Base-by-base conservation (phyloP, 2,888 invertebrate genomes). In the Lomographa bimaculata region DNA sequence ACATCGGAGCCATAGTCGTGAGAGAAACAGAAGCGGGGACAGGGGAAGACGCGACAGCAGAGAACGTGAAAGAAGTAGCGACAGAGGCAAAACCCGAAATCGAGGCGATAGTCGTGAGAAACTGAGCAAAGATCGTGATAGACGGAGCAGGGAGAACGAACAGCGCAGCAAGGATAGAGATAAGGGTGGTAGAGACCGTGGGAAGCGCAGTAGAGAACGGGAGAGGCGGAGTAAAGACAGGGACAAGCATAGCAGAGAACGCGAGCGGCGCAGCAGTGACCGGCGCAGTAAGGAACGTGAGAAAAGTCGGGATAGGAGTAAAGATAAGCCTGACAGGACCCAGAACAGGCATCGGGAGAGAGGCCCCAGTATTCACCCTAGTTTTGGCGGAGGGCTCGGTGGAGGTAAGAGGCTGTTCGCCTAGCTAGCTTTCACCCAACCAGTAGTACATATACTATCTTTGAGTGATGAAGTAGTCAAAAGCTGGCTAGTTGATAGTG, bases 371-470 rank as follows among this genome's bases (percentile, higher is more conserved):
- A 60, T 30, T 66, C 57, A 26, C n/a, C 36, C 37, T 68, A 72
- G 21, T 60, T 48, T 63, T 46, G 72, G 74, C 17, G 76, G 72
- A 6, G 82, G 83, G 1, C 62, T 79, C 2, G 81, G 80, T 4
- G 72, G 79, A 52, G 79, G 79, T 74, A 44, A 14, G 14, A 2
- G 14, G 14, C n/a, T n/a, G n/a, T n/a, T n/a, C n/a, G n/a, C n/a
- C n/a, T n/a, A n/a, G n/a, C n/a, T n/a, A n/a, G n/a, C n/a, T n/a
- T n/a, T n/a, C n/a, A n/a, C n/a, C n/a, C n/a, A n/a, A n/a, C n/a
- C n/a, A n/a, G n/a, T n/a, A n/a, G n/a, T n/a, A n/a, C n/a, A 1
- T 7, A 10, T 20, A 9, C 8, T 19, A 2, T n/a, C n/a, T n/a
- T n/a, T n/a, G n/a, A n/a, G n/a, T n/a, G n/a, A n/a, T n/a, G n/a